phyloP scores from a whole-genome alignment of 2,113 vertebrate genomes.

The Poecile atricapillus region DNA sequence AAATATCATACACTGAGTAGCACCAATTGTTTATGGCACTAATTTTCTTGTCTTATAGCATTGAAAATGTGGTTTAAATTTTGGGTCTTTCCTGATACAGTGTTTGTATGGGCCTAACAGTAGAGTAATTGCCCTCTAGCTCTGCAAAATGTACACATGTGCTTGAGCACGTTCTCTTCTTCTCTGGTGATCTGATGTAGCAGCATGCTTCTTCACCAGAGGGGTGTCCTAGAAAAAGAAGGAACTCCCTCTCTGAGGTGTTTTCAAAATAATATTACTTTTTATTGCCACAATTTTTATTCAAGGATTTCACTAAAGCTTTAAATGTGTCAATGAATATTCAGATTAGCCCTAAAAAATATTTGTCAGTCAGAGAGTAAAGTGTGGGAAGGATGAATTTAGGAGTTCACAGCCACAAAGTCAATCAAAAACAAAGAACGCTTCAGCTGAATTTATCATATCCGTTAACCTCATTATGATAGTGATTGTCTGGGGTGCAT shows the following conservation, averaged over 20 bases:
- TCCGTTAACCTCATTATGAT: constrained; percentile 62
- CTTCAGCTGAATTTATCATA: constrained; percentile 60
- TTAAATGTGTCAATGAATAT: neutral
- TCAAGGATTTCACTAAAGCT: constrained; percentile 16
- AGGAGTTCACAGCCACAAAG: constrained; percentile 26
- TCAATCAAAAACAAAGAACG: constrained; percentile 35
- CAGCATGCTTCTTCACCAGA: constrained; percentile 56
- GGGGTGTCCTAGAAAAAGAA: constrained; percentile 63
- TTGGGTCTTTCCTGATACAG: neutral
- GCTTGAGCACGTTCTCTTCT: neutral
- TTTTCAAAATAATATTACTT: constrained; percentile 34
- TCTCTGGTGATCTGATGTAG: constrained; percentile 57
- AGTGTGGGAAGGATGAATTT: neutral
- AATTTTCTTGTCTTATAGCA: neutral
- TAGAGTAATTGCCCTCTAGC: neutral
- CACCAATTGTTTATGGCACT: neutral
- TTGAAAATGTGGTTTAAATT: neutral
- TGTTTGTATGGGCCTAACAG: neutral
- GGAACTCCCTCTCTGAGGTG: constrained; percentile 48
- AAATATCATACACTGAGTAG: neutral
- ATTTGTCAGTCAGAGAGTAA: neutral
- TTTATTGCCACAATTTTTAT: constrained; percentile 20
- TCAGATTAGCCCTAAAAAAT: constrained; percentile 16
- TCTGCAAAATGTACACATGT: constrained; percentile 7
- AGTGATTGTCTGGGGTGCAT: constrained; percentile 59